phyloP scores from a whole-genome alignment of 2,113 vertebrate species.

The Pipra filicauda region DNA sequence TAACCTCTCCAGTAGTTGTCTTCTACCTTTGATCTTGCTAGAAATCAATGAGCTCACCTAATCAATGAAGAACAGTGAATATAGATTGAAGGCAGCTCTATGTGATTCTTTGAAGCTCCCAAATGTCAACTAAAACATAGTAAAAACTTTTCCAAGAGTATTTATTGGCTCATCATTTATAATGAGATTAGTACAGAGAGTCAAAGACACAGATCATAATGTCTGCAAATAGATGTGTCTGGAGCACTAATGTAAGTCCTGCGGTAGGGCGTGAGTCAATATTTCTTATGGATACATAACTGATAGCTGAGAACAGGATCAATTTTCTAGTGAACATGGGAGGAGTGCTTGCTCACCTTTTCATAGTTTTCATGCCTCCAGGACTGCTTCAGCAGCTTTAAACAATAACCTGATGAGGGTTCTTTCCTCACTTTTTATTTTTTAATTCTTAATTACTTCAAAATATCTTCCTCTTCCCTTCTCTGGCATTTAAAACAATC shows the following conservation, averaged over 20 bases:
- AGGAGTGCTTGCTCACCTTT: neutral
- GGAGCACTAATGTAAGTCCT: neutral
- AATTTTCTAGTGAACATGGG: neutral
- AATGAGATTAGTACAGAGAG: neutral
- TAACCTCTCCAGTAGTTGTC: neutral
- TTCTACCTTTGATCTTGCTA: constrained; percentile 55
- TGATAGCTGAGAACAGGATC: neutral
- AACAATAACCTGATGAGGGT: neutral
- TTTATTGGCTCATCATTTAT: constrained; percentile 54
- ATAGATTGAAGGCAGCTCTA: constrained; percentile 33
- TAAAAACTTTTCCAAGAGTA: constrained; percentile 56
- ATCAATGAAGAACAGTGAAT: constrained; percentile 59
- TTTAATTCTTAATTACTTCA: neutral
- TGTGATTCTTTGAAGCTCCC: constrained; percentile 55
- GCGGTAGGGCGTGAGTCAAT: neutral
- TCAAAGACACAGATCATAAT: constrained; percentile 27
- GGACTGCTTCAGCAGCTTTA: neutral
- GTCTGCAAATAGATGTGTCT: neutral
- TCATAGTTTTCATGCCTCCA: neutral
- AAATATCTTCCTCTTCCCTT: neutral
- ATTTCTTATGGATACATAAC: constrained; percentile 30
- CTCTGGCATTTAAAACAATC: neutral
- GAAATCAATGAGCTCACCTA: neutral
- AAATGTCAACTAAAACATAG: constrained; percentile 46
- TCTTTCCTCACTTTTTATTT: neutral